Base-by-base conservation (phyloP, 2,888 invertebrate species). In the Spisula subtruncata region DNA sequence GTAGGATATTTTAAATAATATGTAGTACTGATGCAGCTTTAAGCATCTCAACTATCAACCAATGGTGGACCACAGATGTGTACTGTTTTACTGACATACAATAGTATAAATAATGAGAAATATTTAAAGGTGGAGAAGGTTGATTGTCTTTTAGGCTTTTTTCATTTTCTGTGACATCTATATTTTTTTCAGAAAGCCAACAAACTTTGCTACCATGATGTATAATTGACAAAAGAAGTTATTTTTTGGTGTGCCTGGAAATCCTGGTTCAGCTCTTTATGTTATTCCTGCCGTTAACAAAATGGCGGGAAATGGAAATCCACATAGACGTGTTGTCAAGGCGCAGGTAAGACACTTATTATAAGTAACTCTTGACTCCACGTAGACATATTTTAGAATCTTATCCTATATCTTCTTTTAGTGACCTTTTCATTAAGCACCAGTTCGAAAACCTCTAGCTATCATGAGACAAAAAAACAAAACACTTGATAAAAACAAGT, bases 221-320 rank as follows among this genome's bases (percentile, higher is more conserved):
- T 97, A 98, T 79, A 97, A 97, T 16, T 97, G 97, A 51, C 98
- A 98, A 96, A 98, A 98, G 88, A 96, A 96, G 86, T 90, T 95
- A 66, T 95, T 99, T 85, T 98, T 99, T 96, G 98, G 98, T 81
- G 97, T 98, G 81, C 98, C 98, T 5, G 97, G 97, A 81, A 99
- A 99, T 97, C 99, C 99, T 0, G 99, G 99, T 2, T 99, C 99
- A 0, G 98, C 99, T 20, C 97, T 99, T 75, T 98, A 98, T 96
- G 98, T 98, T 29, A 96, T 99, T 88, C 99, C 99, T 0, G 98
- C 98, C 32, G 96, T 99, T 81, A 97, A 98, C 91, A 97, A 97
- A 95, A 97, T 98, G 93, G 96, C 97, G 80, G 98, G 97, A 90
- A 96, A 96, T 81, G 94, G 96, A 12, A 95, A 96, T 48, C 97